Base-by-base conservation (phyloP, 2,888 invertebrate species). In the Malthinus flaveolus region DNA sequence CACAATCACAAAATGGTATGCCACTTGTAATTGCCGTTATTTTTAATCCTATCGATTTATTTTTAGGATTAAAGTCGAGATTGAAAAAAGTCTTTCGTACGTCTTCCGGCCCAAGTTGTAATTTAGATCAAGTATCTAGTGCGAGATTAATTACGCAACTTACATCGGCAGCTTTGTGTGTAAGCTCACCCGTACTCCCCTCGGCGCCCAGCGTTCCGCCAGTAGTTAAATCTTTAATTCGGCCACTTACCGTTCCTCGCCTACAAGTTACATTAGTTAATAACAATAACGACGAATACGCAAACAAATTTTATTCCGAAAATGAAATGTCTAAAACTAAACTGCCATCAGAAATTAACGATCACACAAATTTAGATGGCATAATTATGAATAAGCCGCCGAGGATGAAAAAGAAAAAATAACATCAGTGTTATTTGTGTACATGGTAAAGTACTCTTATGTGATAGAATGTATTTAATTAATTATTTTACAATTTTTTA, bases 121-220 rank as follows among this genome's bases (percentile, higher is more conserved):
- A 69, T 37, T 62, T 76, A 48, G 79, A 81, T 62, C 66, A 71
- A 11, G 71, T 71, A 54, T 79, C 79, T 49, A 80, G 78, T 66
- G 80, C 82, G 60, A 77, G 82, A 9, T 68, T 84, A 54, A 82
- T 84, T 23, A 81, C 83, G 11, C 85, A 85, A 67, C 73, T 85
- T 49, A 85, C 85, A 13, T 82, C 82, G 48, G 85, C 85, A 1
- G 85, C 85, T 1, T 76, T 85, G 9, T 85, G 85, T 71, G 85
- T 84, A 34, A 84, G 83, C 68, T 82, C 83, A 51, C 84, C 85
- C 1, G 84, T 83, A 31, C 77, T 85, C 61, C 85, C 85, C 11
- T 80, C 82, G 36, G 79, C 80, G 33, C 77, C 78, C n/a, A 73
- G 73, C 23, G 78, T 81, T 1, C 80, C 84, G n/a, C 82, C 83